phyloP scores from a whole-genome alignment of 2,113 vertebrate species.

The Nerophis lumbriciformis region DNA sequence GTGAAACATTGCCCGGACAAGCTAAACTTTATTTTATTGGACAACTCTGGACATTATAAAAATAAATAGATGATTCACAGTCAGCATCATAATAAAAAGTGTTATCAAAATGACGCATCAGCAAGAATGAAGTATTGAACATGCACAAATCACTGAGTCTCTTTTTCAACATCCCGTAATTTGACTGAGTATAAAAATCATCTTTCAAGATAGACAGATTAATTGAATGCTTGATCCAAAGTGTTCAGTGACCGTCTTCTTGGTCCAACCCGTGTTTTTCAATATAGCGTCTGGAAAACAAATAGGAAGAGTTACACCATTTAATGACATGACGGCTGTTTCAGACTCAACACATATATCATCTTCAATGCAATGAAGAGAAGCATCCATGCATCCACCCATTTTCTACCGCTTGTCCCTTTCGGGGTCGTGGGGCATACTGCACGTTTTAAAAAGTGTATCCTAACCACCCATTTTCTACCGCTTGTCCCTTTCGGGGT shows the following conservation, averaged over 20 bases:
- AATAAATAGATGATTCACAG: conserved; percentile 77
- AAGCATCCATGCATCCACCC: too few relatives aligned
- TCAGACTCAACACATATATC: too few relatives aligned
- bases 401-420: too few relatives aligned
- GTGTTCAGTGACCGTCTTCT: conserved; percentile 61
- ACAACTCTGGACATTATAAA: conserved; percentile 73
- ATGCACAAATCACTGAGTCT: conserved; percentile 67
- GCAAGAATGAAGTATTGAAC: conserved; percentile 71
- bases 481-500: too few relatives aligned
- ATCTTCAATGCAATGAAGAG: too few relatives aligned
- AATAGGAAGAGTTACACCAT: not conserved
- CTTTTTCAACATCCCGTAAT: conserved; percentile 33
- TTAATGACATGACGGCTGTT: too few relatives aligned
- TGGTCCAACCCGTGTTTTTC: conserved; percentile 71
- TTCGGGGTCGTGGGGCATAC: too few relatives aligned
- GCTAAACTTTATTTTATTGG: conserved; percentile 63
- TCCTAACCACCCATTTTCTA: too few relatives aligned
- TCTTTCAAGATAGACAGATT: conserved; percentile 48
- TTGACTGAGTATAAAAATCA: conserved; percentile 61
- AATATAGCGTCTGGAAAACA: conserved; percentile 66
- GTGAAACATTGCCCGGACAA: conserved; percentile 41
- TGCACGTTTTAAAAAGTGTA: too few relatives aligned
- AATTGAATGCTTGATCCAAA: conserved; percentile 42
- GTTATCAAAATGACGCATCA: conserved; percentile 76
- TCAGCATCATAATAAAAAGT: conserved; percentile 75